A percentile compares a stretch with the other conserved stretches of the same genome.
Evolutionary conservation across 1,140 invertebrate species (phyloP).

Genomic region (Dysdera silvatica): DNA sequence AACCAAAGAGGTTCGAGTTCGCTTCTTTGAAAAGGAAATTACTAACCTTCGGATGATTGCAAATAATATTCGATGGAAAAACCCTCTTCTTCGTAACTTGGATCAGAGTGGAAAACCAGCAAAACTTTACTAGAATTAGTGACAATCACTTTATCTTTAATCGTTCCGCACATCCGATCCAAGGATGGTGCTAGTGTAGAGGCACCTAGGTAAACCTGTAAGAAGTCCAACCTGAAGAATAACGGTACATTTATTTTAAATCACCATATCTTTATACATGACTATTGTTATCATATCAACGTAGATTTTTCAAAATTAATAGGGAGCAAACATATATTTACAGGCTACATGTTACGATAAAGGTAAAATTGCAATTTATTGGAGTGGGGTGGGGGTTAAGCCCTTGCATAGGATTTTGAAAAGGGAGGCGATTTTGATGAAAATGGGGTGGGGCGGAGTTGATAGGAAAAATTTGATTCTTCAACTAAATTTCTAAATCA

Average conservation of each 20-base stretch:
- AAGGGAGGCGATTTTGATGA: too few species aligned
- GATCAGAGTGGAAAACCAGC: constrained; percentile 30
- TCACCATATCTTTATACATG: constrained; percentile 19
- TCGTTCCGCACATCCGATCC: constrained; percentile 27
- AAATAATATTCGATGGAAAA: constrained; percentile 30
- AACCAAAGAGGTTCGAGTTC: too few species aligned
- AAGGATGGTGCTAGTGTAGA: constrained; percentile 5
- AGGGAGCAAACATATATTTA: too few species aligned
- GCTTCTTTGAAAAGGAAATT: not conserved
- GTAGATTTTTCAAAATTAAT: too few species aligned
- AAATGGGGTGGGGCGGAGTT: too few species aligned
- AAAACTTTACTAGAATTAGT: constrained; percentile 25
- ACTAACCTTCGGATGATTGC: constrained; percentile 21
- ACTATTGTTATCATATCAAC: not conserved
- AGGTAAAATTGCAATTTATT: too few species aligned
- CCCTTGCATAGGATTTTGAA: too few species aligned
- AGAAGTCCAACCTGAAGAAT: constrained; percentile 24
- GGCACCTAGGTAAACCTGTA: constrained; percentile 17
- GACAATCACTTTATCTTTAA: constrained; percentile 18
- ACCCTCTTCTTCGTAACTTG: constrained; percentile 27
- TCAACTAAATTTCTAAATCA: too few species aligned
- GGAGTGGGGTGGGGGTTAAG: too few species aligned
- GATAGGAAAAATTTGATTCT: too few species aligned
- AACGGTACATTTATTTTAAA: not conserved
- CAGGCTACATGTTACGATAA: too few species aligned